These are phyloP conservation scores for Acanthaster planci DNA, from an alignment of 35 echinoderm and acorn worm species.

Conservation along the genomic window DNA sequence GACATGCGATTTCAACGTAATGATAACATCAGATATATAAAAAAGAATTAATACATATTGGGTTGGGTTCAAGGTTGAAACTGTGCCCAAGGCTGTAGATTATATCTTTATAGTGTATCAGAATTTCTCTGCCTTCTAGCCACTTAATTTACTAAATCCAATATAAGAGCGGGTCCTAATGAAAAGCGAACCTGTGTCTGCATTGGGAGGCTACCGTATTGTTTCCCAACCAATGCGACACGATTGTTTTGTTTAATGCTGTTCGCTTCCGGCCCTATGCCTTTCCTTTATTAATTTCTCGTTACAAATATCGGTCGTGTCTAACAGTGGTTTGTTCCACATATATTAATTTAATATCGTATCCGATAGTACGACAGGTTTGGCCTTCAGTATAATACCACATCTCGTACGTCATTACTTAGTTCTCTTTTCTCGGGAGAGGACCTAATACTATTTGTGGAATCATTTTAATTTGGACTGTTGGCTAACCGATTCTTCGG, in stretches of 20 bases:
- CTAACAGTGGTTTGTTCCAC: neutral
- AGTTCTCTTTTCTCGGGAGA: too few species aligned
- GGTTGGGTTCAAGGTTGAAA: constrained; percentile 24
- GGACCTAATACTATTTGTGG: too few species aligned
- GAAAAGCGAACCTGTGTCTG: neutral
- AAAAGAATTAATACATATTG: neutral
- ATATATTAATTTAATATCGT: constrained; percentile 18
- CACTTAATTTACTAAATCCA: constrained; percentile 17
- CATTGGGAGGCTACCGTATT: neutral
- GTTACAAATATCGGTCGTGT: constrained; percentile 15
- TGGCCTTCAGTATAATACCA: too few species aligned
- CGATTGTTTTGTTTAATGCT: neutral
- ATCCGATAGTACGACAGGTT: too few species aligned
- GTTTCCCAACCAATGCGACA: neutral
- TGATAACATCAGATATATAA: neutral
- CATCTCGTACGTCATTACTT: too few species aligned
- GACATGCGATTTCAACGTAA: neutral
- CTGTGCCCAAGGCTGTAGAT: constrained; percentile 2
- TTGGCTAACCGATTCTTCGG: too few species aligned
- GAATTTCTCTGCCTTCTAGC: neutral
- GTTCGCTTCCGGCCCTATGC: neutral
- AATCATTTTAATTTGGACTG: too few species aligned
- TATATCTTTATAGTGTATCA: neutral
- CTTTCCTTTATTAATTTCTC: constrained; percentile 10
- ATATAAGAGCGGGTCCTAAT: neutral